A percentile compares a stretch with the other conserved stretches of the same genome.
Conservation (phyloP, 2,888 invertebrate genomes). For the Polydrusus tereticollis region DNA sequence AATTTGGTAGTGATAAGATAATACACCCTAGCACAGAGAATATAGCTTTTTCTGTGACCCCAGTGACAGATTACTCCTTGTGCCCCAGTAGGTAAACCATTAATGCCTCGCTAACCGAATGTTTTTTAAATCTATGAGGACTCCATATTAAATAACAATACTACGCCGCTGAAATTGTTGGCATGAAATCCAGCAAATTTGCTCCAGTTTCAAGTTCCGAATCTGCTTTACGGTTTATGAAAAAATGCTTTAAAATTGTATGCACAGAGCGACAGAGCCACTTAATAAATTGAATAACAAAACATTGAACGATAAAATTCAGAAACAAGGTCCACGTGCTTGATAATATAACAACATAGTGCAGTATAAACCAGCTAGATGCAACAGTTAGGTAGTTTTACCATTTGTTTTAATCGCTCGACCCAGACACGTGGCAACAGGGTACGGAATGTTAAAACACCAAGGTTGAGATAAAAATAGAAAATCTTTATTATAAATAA, state of each 20-base stretch:
- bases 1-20: too few species aligned
- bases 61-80: too few species aligned
- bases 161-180: constrained; percentile 49
- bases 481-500: constrained; percentile 67
- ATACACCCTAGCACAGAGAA: too few species aligned
- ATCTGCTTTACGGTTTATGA: constrained; percentile 22
- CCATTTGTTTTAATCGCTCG: constrained; percentile 29
- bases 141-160: not conserved
- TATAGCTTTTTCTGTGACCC: too few species aligned
- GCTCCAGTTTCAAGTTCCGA: constrained; percentile 47
- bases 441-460: constrained; percentile 63
- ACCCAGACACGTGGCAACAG: constrained; percentile 60
- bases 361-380: constrained; percentile 17
- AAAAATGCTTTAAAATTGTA: constrained; percentile 19
- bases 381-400: constrained; percentile 23
- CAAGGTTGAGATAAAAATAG: constrained; percentile 67
- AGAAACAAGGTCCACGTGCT: not conserved
- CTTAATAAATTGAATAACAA: constrained; percentile 10
- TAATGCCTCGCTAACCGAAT: too few species aligned
- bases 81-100: too few species aligned
- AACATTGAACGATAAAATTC: constrained; percentile 6
- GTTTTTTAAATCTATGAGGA: not conserved
- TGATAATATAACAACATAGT: not conserved
- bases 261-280: not conserved
- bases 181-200: constrained; percentile 46